These are phyloP conservation scores for Notarius lentiginosus DNA, from an alignment of 2,113 vertebrate species.

Conservation along the genomic window DNA sequence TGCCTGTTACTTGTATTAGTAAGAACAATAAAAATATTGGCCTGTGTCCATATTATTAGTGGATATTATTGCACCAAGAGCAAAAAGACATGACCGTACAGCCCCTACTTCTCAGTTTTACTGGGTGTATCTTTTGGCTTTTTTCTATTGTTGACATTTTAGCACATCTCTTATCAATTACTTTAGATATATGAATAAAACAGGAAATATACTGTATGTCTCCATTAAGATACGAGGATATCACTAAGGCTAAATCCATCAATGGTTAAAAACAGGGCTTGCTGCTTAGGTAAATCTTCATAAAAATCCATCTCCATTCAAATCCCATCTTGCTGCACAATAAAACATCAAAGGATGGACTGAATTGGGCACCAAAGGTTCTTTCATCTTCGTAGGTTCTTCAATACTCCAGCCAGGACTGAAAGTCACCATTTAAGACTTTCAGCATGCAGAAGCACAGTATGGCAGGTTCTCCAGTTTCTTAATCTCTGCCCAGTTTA, in stretches of 20 bases:
- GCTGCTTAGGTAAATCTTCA: conserved; percentile 51
- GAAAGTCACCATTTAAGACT: conserved; percentile 59
- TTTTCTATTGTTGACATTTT: conserved; percentile 37
- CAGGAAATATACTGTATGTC: conserved; percentile 38
- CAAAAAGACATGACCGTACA: neutral
- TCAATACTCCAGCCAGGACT: conserved; percentile 53
- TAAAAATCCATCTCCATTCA: conserved; percentile 35
- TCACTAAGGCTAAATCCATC: conserved; percentile 33
- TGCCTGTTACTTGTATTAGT: neutral
- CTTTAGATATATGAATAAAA: neutral
- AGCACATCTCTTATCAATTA: neutral
- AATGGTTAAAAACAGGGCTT: conserved; percentile 50
- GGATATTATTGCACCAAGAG: neutral
- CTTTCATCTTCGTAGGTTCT: conserved; percentile 60
- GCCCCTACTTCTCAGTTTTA: neutral
- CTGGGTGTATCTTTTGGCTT: neutral
- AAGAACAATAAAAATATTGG: neutral
- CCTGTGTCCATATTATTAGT: neutral
- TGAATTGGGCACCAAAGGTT: conserved; percentile 65
- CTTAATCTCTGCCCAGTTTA: conserved; percentile 57
- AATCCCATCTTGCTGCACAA: conserved; percentile 48
- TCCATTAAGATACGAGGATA: conserved; percentile 44
- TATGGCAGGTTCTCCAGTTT: conserved; percentile 56
- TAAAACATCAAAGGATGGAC: conserved; percentile 61
- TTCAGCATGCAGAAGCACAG: conserved; percentile 35